Base-by-base conservation (phyloP, 53 echinoderm and acorn worm species). In the Paracentrotus lividus region DNA sequence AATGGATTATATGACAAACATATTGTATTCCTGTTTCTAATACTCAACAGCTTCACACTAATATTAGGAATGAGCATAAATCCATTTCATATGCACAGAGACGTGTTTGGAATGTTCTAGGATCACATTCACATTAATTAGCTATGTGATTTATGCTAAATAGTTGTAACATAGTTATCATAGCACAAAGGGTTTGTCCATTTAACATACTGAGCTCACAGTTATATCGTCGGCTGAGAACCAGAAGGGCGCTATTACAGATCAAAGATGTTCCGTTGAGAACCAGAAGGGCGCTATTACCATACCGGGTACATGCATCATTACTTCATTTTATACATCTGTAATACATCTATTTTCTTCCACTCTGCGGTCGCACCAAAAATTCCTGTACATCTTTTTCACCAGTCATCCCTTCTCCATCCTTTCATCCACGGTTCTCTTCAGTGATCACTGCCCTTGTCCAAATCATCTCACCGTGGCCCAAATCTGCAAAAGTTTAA, bases 401-500 rank as follows among this genome's bases (percentile, higher is more conserved):
- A 81, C 44, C 81, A 76, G 76, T 72, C 40, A 81, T 81, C 47
- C 49, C 81, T 81, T 81, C 47, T 81, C 47, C 47, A 81, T 81
- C 47, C 81, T 40, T 72, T 72, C 27, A 72, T 72, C 72, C 40
- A 0, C 2, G 18, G 12, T 26, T 47, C 44, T 27, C 49, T 81
- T 81, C 26, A 81, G 47, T 45, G 27, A 81, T 81, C 14, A 27
- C 81, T 27, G 72, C 32, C 72, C 15, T 72, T 15, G 16, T 38
- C 72, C 40, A 38, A 8, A 72, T 72, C 64, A 13, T 76, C 49
- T 85, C 85, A 85, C 85, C 29, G 23, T 34, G 55, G 20, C 64
- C 65, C 40, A 58, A 89, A 89, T 61, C 89, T 89, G 89, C 64
- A 61, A 89, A 64, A 64, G 89, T 89, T 89, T 89, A 89, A 89